A percentile compares a stretch with the other conserved stretches of the same genome.
Conservation (phyloP, 37 sponge, comb jelly and placozoan genomes). For the Petrosia ficiformis region DNA sequence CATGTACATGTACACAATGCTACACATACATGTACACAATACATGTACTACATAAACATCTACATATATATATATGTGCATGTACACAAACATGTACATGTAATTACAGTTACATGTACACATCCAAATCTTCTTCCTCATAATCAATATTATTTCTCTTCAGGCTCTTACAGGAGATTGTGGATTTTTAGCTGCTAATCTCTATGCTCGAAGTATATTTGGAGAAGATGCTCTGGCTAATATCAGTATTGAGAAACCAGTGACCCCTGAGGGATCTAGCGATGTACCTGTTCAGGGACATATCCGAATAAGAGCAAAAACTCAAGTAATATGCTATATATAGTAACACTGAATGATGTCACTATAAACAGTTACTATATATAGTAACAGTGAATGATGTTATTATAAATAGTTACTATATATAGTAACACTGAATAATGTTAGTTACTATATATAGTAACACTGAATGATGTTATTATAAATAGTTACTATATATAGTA, state of each 20-base stretch:
- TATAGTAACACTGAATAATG: neutral
- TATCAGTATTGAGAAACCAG: constrained; percentile 82
- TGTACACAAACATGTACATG: no score
- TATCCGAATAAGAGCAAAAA: constrained; percentile 95
- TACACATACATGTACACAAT: neutral
- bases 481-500: no score
- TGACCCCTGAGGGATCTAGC: constrained; percentile 20
- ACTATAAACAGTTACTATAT: no score
- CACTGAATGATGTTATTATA: no score
- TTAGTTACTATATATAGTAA: neutral
- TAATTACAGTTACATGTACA: no score
- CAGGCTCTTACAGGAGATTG: constrained; percentile 95
- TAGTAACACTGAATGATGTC: no score
- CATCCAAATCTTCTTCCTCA: neutral
- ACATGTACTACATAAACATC: no score
- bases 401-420: no score
- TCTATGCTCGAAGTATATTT: constrained; percentile 96
- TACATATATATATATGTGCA: neutral
- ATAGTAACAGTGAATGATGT: no score
- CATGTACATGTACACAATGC: no score
- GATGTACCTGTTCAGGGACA: constrained; percentile 81
- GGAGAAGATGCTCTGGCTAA: constrained; percentile 99
- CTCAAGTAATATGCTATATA: constrained; percentile 66
- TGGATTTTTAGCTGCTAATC: constrained; percentile 96
- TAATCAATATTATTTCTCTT: neutral